These are phyloP conservation scores for Cassiopea andromeda DNA, from an alignment of 30 jellyfish, hydroid and myxozoan species.

Conservation along the genomic window DNA sequence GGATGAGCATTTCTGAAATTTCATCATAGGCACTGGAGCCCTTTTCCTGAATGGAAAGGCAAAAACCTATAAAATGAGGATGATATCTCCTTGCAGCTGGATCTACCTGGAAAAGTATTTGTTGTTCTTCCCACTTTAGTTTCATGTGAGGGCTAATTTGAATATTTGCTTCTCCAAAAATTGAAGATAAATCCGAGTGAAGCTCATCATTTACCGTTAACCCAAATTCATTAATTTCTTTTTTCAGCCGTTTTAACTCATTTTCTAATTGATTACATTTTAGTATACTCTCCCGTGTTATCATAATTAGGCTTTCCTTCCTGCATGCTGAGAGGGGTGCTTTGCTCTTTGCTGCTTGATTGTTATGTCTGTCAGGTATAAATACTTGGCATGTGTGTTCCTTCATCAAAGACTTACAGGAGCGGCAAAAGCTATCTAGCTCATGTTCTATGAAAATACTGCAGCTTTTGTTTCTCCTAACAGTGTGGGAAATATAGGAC, in stretches of 20 bases:
- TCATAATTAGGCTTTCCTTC: constrained; percentile 19
- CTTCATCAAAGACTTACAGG: no score
- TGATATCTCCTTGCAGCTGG: constrained; percentile 48
- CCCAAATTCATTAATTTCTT: constrained; percentile 1
- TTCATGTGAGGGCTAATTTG: constrained; percentile 48
- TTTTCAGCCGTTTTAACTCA: constrained; percentile 13
- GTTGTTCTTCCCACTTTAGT: constrained; percentile 66
- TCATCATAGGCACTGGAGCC: constrained; percentile 51
- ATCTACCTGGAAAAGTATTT: constrained; percentile 30
- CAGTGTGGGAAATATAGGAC: no score
- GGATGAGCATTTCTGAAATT: constrained; percentile 27
- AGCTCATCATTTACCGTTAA: constrained; percentile 5
- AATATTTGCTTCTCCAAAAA: constrained; percentile 2
- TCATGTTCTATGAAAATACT: no score
- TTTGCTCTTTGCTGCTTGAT: no score
- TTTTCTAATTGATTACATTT: constrained; percentile 9
- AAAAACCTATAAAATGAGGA: constrained; percentile 47
- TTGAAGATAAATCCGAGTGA: constrained; percentile 8
- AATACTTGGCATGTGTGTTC: no score
- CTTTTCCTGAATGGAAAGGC: constrained; percentile 43
- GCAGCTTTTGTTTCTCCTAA: no score
- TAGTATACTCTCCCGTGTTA: neutral
- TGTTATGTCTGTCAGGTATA: no score
- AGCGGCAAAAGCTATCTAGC: no score
- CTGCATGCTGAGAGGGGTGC: no score